Percentiles rank a stretch among this genome's conserved stretches.
Conservation (phyloP, 2,113 vertebrate genomes). For the human (Homo sapiens) region DNA sequence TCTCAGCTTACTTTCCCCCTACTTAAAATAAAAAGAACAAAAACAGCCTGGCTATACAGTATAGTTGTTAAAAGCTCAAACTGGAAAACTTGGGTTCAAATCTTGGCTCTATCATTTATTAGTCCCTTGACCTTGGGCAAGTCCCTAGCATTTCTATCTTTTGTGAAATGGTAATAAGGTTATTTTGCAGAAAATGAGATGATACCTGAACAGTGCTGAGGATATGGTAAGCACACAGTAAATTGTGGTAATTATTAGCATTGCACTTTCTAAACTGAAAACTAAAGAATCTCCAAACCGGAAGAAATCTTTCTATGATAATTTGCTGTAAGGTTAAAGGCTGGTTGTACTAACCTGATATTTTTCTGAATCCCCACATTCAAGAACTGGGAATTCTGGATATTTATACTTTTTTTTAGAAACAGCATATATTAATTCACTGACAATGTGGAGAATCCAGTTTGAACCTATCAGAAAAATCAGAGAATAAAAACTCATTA, state of each 20-base stretch:
- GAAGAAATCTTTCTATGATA: neutral
- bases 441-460: conserved; percentile 79
- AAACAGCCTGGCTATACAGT: neutral
- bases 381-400: conserved; percentile 79
- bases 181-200: conserved; percentile 24
- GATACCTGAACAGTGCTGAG: neutral
- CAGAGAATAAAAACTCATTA: conserved; percentile 54
- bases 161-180: neutral
- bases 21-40: neutral
- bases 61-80: neutral
- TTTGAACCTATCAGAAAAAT: conserved; percentile 74
- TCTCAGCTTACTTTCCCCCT: neutral
- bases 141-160: neutral
- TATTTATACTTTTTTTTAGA: conserved; percentile 66
- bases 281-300: neutral
- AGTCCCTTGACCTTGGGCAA: neutral
- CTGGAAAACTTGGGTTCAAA: neutral
- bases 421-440: conserved; percentile 74
- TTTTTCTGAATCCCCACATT: conserved; percentile 79
- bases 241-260: neutral
- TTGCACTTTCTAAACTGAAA: neutral
- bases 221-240: neutral
- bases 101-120: neutral
- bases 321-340: neutral
- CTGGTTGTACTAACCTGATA: conserved; percentile 78